Evolutionary conservation across 2,888 invertebrate genomes (phyloP), one percentile per base, ranked within the genome.

Genomic region (Listrodromus nycthemerus): DNA sequence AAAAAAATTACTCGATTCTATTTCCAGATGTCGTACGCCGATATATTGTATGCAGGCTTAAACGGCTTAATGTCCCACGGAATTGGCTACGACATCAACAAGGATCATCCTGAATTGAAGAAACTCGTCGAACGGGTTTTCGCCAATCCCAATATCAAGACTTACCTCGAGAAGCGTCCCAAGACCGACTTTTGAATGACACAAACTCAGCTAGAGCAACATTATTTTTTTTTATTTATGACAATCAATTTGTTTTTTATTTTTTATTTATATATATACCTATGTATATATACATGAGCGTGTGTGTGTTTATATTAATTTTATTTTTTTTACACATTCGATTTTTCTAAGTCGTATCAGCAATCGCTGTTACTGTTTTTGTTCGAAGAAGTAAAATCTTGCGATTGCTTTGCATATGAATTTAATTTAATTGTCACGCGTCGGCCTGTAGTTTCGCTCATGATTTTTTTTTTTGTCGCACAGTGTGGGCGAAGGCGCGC

Each of bases 1-100:
- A n/a, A 21, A 19, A 19, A n/a, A 21, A 5, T 66, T 37, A 55
- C 10, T 33, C 66, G 21, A 13, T 45, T 70, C 82, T 83, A 27
- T 79, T 92, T 90, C 21, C 90, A 94, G 94, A 82, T 94, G n/a
- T 93, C 94, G 0, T 94, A 94, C 94, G 94, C 91, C 0, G 94
- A 94, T 82, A 90, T 94, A 69, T 50, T 92, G 16, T 93, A 93
- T 79, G 88, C 93, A 0, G 94, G 93, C 0, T 85, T 93, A 65
- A 89, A 86, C 45, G 93, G 93, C 4, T 92, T 93, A 82, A 19
- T 94, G 50, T 92, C 92, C 41, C 70, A 76, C 16, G 76, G 90
- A 0, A 4, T 91, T 24, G 89, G 79, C 0, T 74, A 86, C 1
- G 92, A 94, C 50, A 77, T 94, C 0, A 93, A 93, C 82, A 83